Conservation (phyloP, 2,797 vertebrate species). For the Sebastes ruberrimus region DNA sequence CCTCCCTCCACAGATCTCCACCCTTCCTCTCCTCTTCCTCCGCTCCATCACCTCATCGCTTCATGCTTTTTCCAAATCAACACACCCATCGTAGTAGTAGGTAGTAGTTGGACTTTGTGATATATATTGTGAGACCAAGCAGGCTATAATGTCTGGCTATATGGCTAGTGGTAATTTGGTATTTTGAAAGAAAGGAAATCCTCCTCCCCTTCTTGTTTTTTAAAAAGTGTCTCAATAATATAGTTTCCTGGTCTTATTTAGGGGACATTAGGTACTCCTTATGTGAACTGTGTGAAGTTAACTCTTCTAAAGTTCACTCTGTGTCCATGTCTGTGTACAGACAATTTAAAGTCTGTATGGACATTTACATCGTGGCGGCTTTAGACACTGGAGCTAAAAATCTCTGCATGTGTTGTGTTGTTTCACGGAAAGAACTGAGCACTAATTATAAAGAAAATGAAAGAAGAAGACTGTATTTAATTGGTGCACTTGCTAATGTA, state of each 20-base stretch:
- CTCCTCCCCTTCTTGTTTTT: background rate
- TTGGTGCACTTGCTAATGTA: background rate
- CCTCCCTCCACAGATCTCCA: slow-evolving; percentile 29
- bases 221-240: background rate
- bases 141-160: background rate
- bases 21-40: slow-evolving; percentile 19
- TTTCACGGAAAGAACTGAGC: background rate
- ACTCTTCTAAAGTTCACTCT: background rate
- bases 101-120: background rate
- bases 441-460: background rate
- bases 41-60: slow-evolving; percentile 37
- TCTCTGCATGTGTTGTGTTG: background rate
- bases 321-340: background rate
- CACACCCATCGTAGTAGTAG: slow-evolving; percentile 24
- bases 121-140: background rate
- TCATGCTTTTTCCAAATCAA: slow-evolving; percentile 31
- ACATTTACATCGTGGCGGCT: no score
- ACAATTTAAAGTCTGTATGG: background rate
- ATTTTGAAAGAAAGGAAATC: background rate
- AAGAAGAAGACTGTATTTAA: background rate
- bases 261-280: background rate
- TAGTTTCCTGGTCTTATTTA: background rate
- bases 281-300: background rate
- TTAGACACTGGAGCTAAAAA: no score
- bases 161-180: background rate